Evolutionary conservation across 2,797 vertebrate genomes (phyloP).

Genomic region (Lophius americanus): DNA sequence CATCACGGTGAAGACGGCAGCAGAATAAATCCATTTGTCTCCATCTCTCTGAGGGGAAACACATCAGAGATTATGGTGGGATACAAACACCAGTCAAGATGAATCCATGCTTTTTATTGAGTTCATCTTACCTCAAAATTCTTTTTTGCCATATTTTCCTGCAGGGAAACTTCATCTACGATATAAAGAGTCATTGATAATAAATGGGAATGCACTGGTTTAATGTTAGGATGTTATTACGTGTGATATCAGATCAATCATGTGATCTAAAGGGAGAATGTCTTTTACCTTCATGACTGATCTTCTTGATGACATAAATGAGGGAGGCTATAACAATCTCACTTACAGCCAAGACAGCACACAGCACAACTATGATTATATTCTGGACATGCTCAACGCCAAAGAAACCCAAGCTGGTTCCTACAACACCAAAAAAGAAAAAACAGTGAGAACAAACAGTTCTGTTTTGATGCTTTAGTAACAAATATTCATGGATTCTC

Average conservation of each 20-base stretch:
- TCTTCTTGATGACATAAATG: constrained; percentile 3
- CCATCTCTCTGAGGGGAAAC: constrained; percentile 32
- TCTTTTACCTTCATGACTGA: background rate
- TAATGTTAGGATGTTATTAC: too few relatives aligned
- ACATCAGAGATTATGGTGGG: fast-evolving
- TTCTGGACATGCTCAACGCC: background rate
- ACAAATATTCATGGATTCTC: too few relatives aligned
- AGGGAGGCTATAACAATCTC: constrained; percentile 1
- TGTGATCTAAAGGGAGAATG: too few relatives aligned
- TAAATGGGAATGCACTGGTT: background rate
- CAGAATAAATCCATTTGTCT: constrained; percentile 34
- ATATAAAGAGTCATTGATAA: background rate
- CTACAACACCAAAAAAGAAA: too few relatives aligned
- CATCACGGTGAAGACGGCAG: constrained; percentile 27
- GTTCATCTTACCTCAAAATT: constrained; percentile 11
- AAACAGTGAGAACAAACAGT: too few relatives aligned
- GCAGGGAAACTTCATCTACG: constrained; percentile 12
- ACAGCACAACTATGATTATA: background rate
- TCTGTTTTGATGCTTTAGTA: too few relatives aligned
- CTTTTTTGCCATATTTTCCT: constrained; percentile 10
- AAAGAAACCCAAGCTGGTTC: fast-evolving
- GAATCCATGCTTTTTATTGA: background rate
- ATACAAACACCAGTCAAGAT: background rate
- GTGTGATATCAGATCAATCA: too few relatives aligned
- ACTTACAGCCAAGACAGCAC: constrained; percentile 1